Conservation (phyloP, 2,888 invertebrate species). For the Oithona nana region DNA sequence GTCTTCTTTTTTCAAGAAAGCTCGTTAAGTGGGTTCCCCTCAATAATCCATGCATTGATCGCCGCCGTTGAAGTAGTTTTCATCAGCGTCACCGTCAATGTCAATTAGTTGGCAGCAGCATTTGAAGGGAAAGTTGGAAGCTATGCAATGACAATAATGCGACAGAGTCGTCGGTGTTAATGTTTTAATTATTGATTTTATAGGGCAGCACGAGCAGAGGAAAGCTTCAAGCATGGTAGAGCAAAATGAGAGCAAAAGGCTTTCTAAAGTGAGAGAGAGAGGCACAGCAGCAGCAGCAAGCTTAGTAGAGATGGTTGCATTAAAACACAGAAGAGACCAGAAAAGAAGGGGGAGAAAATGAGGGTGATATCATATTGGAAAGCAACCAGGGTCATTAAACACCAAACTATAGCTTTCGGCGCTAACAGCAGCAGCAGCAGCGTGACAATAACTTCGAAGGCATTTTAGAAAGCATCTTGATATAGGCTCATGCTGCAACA, state of each 20-base stretch:
- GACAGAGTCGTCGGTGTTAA: slow-evolving; percentile 1
- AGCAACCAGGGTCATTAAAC: not conserved
- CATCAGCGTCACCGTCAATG: too few species aligned
- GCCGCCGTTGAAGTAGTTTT: too few species aligned
- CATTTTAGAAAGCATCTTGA: not conserved
- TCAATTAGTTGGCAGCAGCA: not conserved
- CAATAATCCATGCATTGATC: too few species aligned
- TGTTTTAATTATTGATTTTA: slow-evolving; percentile 12
- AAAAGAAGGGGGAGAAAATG: not conserved
- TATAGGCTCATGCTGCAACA: not conserved
- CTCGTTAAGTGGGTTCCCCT: too few species aligned
- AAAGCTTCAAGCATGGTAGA: not conserved
- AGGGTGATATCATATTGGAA: not conserved
- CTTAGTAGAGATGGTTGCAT: not conserved
- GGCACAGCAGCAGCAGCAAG: too few species aligned
- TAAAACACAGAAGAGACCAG: not conserved
- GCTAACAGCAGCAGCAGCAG: too few species aligned
- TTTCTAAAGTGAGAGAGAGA: not conserved
- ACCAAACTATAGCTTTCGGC: not conserved
- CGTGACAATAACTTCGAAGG: too few species aligned
- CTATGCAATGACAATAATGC: not conserved
- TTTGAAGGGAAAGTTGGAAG: not conserved
- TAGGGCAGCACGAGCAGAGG: not conserved
- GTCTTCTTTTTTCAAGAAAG: too few species aligned
- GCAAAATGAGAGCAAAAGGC: not conserved